These are phyloP conservation scores for Aelia acuminata DNA, from an alignment of 2,888 invertebrate species.

Conservation along the genomic window DNA sequence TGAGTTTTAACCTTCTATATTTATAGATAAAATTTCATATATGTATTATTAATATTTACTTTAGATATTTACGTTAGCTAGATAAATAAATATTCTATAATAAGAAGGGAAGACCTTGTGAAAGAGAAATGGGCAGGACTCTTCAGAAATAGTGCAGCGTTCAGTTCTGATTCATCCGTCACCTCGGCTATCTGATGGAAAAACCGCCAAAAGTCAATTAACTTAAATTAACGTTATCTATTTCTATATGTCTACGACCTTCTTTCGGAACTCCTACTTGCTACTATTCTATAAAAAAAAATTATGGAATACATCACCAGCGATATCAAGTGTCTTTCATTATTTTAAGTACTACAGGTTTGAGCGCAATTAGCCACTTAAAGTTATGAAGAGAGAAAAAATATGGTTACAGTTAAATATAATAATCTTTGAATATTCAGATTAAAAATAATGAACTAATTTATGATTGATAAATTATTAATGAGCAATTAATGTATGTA, in stretches of 20 bases:
- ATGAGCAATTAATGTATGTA: too few relatives aligned
- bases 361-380: too few relatives aligned
- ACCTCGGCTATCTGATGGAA: conserved; percentile 21
- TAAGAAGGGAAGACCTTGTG: neutral
- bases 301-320: neutral
- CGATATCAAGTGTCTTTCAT: neutral
- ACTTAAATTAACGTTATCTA: conserved; percentile 5
- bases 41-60: neutral
- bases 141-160: conserved; percentile 14
- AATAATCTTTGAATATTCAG: too few relatives aligned
- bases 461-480: too few relatives aligned
- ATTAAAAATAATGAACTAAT: too few relatives aligned
- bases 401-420: too few relatives aligned
- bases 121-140: neutral
- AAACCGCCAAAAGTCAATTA: conserved; percentile 45
- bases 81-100: neutral
- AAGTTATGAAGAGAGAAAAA: too few relatives aligned
- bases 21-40: neutral
- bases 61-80: neutral
- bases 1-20: too few relatives aligned
- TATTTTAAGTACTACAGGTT: too few relatives aligned
- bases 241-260: neutral
- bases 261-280: neutral
- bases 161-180: conserved; percentile 10
- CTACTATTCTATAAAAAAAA: neutral